phyloP scores from a whole-genome alignment of 2,888 invertebrate species.

The Ctenicera cuprea region DNA sequence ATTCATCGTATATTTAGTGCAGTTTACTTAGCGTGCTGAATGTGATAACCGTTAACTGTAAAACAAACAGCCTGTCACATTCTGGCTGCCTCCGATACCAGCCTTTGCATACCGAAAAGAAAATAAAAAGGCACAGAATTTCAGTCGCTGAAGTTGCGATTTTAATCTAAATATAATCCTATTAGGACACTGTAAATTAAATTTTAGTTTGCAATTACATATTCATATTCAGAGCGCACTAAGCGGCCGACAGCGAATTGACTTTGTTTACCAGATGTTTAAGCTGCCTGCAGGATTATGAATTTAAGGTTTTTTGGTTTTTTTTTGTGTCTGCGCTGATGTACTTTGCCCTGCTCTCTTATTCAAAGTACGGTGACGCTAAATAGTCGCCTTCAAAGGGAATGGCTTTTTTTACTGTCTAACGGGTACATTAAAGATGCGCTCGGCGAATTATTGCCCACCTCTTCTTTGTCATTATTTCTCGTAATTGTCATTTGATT shows the following conservation, averaged over 20 bases:
- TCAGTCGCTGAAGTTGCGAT: conserved; percentile 58
- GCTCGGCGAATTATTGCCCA: conserved; percentile 14
- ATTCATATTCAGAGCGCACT: conserved; percentile 60
- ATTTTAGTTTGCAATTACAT: conserved; percentile 64
- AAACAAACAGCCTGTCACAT: conserved; percentile 54
- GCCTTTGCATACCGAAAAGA: conserved; percentile 49
- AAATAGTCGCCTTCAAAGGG: conserved; percentile 39
- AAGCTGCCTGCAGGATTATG: conserved; percentile 46
- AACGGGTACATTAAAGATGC: conserved; percentile 25
- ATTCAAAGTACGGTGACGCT: conserved; percentile 24
- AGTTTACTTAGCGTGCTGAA: conserved; percentile 55
- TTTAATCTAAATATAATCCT: conserved; percentile 63
- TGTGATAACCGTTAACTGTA: conserved; percentile 53
- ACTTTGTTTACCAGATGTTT: conserved; percentile 58
- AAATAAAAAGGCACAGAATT: conserved; percentile 49
- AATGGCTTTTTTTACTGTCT: conserved; percentile 19
- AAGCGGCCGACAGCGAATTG: conserved; percentile 55
- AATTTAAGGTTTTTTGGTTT: conserved; percentile 34
- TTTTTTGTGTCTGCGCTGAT: conserved; percentile 40
- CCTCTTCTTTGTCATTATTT: conserved; percentile 9
- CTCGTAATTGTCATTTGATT: conserved; percentile 7
- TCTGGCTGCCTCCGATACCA: conserved; percentile 53
- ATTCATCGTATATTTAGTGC: conserved; percentile 55
- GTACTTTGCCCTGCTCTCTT: conserved; percentile 31
- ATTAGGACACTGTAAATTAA: conserved; percentile 62